Evolutionary conservation across 2,797 vertebrate species (phyloP), one percentile per base, ranked within the genome.

Genomic region (Ptychobarbus kaznakovi): DNA sequence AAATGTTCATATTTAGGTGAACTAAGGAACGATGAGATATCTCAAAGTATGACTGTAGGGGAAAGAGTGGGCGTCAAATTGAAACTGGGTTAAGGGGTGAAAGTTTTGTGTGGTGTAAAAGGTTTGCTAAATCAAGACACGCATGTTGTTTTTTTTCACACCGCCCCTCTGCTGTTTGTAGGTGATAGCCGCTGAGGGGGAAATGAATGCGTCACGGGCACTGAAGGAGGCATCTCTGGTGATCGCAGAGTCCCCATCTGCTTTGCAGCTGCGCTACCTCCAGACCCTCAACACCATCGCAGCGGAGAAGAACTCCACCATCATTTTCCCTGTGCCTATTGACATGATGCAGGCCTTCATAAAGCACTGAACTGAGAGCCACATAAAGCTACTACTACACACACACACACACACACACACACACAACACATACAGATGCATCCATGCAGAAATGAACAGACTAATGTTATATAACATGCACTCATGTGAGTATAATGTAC

Each of bases 231-330:
- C 98, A 0, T 95, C 98, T 5, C 95, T 98, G 20, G 97, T 99
- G 68, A 98, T 99, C 75, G 93, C 96, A 0, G 97, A 99, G 92
- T 97, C 98, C 10, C 98, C 98, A 0, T 97, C 97, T 0, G 98
- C 95, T 44, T 96, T 99, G 42, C 98, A 99, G 94, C 97, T 99
- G 53, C 97, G 97, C 16, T 99, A 99, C 90, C 95, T 99, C 53
- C 98, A 99, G 95, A 99, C 98, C 32, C 94, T 98, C 90, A 99
- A 94, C 94, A 99, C 97, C 91, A 98, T 99, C 1, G 97, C 98
- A 0, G 96, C 98, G 0, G 98, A 99, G 92, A 99, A 98, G 90
- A 99, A 99, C 91, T 99, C 97, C 83, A 99, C 98, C 80, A 99
- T 99, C 61, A 91, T 99, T 89, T 99, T 99, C 95, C 98, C 97